Evolutionary conservation across 1,140 invertebrate species (phyloP), one percentile per base, ranked within the genome.

Genomic region (Drosophila azteca): DNA sequence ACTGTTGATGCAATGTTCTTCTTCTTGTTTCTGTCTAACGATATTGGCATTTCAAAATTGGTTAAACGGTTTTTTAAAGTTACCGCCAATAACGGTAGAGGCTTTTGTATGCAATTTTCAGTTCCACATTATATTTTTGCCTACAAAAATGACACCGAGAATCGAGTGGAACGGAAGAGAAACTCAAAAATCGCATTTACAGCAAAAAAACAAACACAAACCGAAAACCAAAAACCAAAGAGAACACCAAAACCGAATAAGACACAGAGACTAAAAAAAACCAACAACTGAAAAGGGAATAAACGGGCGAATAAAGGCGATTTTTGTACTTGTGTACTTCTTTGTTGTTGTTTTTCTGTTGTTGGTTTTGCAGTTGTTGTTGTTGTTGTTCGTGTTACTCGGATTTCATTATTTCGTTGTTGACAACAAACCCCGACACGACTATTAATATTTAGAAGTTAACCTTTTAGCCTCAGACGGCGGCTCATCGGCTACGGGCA

Each of bases 361-460:
- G 29, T 60, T 15, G 17, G 17, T 20, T 64, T 53, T 20, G 20
- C 9, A 59, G 26, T 54, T 64, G 46, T 55, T 66, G 53, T 60
- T 66, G 51, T 70, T 63, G 43, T 51, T 65, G 46, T 55, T 66
- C 49, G 65, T 71, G 51, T 70, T 80, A 58, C 61, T 52, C 53
- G 69, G 50, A 69, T 77, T 77, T 63, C 52, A 24, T 50, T 65
- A 60, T 50, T 58, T 44, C 55, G 54, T 77, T 76, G 66, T 79
- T 83, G 74, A 77, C 77, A 77, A 85, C 73, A 71, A 68, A 82
- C 58, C 35, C 35, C 75, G 51, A 55, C 67, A 65, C 85, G 85
- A 83, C 89, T 90, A 90, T 90, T 90, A 90, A 90, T 90, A 90
- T 90, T 90, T 90, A 90, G 89, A 90, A 90, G 89, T 90, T 90